These are phyloP conservation scores for Drosophila koepferae DNA, from an alignment of 2,888 invertebrate species.

Conservation along the genomic window DNA sequence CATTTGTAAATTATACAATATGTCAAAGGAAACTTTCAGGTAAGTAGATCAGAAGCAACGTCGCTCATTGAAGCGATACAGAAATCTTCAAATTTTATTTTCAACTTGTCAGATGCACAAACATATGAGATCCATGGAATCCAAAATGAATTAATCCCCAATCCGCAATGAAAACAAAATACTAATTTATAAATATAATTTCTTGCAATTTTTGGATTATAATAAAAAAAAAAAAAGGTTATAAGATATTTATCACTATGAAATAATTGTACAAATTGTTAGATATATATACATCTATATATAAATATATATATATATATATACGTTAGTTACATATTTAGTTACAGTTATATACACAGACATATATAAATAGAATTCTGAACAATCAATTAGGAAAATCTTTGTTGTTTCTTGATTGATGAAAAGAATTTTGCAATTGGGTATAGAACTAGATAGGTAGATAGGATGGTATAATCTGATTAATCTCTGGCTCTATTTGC, in stretches of 20 bases:
- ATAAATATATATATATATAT: neutral
- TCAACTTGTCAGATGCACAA: neutral
- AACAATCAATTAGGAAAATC: neutral
- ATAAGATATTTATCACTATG: slow-evolving; percentile 3
- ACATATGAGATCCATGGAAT: neutral
- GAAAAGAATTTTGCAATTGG: neutral
- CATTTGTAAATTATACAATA: too few relatives aligned
- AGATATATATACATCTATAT: neutral
- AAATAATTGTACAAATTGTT: slow-evolving; percentile 6
- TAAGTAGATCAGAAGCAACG: too few relatives aligned
- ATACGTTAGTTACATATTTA: neutral
- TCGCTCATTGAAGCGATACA: too few relatives aligned
- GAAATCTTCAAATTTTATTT: too few relatives aligned
- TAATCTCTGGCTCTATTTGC: slow-evolving; percentile 49
- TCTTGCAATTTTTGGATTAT: slow-evolving; percentile 2
- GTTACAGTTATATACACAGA: neutral
- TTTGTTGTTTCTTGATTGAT: neutral
- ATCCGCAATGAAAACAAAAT: neutral
- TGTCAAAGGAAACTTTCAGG: too few relatives aligned
- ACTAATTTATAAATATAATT: slow-evolving; percentile 5
- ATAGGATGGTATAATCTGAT: slow-evolving; percentile 14
- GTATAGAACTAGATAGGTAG: slow-evolving; percentile 9
- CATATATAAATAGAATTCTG: neutral
- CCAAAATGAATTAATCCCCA: neutral
- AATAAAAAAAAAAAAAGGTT: neutral